Evolutionary conservation across 2,888 invertebrate genomes (phyloP), one percentile per base, ranked within the genome.

Genomic region (Idaea aversata): DNA sequence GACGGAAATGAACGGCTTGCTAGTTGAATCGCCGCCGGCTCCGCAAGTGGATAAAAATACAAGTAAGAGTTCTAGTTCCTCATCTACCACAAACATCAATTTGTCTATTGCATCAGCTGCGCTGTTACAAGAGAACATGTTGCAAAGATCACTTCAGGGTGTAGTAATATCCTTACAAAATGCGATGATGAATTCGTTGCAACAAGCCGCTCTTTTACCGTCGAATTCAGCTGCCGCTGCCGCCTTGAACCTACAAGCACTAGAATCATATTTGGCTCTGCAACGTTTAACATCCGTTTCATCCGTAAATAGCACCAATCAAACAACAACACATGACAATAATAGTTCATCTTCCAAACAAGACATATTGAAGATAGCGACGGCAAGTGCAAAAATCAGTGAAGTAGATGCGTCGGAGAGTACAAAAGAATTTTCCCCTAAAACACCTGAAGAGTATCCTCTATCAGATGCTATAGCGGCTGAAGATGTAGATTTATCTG

Each of bases 161-260:
- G 97, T 97, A 63, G 96, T 97, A 57, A 93, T 97, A 73, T 96
- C 97, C 15, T 91, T 97, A 63, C 97, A 97, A 88, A 97, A 96
- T 81, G 97, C 97, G 7, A 95, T 97, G 94, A 95, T 97, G 90
- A 96, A 95, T 78, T 97, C 97, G 10, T 88, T 97, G 72, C 97
- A 97, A 84, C 96, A 97, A 81, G 97, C 97, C 0, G 97, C 97
- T 0, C 90, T 97, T 34, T 86, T 97, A 76, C 97, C 97, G 6
- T 95, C 96, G 0, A 96, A 97, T 76, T 97, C 97, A 3, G 96
- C 97, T 5, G 97, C 97, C 7, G 97, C 97, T 57, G 96, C 97
- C 57, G 97, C 97, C 0, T 93, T 97, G 25, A 97, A 97, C 85
- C 93, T 97, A 57, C 97, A 97, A 90, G 97, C 97, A 36, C 90